Percentiles rank a stretch among this genome's conserved stretches.
These are phyloP conservation scores for Linepithema humile DNA, from an alignment of 1,140 invertebrate genomes.

Conservation along the genomic window DNA sequence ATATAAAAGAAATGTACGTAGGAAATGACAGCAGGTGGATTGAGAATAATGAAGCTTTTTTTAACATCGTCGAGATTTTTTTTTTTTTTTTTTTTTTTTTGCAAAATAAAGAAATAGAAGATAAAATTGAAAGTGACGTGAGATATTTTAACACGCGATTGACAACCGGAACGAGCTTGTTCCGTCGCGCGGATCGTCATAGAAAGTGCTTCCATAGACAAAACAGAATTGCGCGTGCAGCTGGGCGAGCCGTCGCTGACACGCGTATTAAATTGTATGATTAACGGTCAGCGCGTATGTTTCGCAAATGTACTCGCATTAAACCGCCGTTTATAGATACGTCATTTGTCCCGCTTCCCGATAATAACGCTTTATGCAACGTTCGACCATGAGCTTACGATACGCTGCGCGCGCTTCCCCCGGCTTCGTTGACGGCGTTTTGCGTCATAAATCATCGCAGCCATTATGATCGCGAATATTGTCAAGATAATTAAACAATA, in stretches of 20 bases:
- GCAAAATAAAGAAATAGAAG: neutral
- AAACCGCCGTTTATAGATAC: slow-evolving; percentile 63
- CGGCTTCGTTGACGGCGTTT: slow-evolving; percentile 2
- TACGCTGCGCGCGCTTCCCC: neutral
- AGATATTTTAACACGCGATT: neutral
- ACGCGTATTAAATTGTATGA: slow-evolving; percentile 61
- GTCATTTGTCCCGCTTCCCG: slow-evolving; percentile 31
- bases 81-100: too few relatives aligned
- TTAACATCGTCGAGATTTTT: neutral
- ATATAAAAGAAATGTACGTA: neutral
- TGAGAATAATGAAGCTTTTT: neutral
- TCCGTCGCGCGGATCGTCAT: neutral
- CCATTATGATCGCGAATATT: slow-evolving; percentile 56
- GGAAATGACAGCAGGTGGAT: neutral
- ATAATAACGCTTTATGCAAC: slow-evolving; percentile 56
- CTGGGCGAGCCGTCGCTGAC: slow-evolving; percentile 1
- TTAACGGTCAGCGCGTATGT: slow-evolving; percentile 36
- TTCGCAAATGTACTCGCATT: slow-evolving; percentile 57
- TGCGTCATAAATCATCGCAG: slow-evolving; percentile 55
- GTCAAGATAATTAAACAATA: slow-evolving; percentile 66
- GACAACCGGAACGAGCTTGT: neutral
- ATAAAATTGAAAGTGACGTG: neutral
- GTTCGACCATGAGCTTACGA: slow-evolving; percentile 23
- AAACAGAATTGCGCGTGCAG: slow-evolving; percentile 40
- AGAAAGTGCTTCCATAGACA: neutral